Percentiles rank a stretch among this genome's conserved stretches.
These are phyloP conservation scores for Neodiprion fabricii DNA, from an alignment of 1,140 invertebrate species.

Conservation along the genomic window DNA sequence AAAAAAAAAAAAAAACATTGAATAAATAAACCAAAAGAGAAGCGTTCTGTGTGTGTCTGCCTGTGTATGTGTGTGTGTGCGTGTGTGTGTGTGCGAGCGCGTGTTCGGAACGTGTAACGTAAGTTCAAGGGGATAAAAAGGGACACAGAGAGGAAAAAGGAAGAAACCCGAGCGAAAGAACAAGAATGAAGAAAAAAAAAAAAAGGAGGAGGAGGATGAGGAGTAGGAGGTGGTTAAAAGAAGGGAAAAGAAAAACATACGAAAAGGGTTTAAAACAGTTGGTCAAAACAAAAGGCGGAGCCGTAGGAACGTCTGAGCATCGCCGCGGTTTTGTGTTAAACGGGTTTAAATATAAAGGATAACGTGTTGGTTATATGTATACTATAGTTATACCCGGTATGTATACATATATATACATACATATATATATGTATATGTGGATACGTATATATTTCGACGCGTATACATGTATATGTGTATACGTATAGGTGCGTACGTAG, in stretches of 20 bases:
- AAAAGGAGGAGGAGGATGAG: conserved; percentile 12
- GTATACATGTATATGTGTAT: neutral
- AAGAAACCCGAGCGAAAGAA: conserved; percentile 16
- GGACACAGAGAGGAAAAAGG: conserved; percentile 20
- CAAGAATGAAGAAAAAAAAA: neutral
- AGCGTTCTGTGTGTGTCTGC: too few species aligned
- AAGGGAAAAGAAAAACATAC: conserved; percentile 13
- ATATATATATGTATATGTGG: too few species aligned
- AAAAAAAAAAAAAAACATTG: neutral
- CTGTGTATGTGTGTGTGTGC: too few species aligned
- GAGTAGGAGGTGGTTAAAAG: conserved; percentile 15
- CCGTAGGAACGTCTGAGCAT: conserved; percentile 50
- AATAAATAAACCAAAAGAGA: too few species aligned
- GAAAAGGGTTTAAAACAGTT: conserved; percentile 49
- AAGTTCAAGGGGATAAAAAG: neutral
- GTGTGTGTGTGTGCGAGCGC: too few species aligned
- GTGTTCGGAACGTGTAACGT: too few species aligned
- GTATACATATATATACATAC: neutral
- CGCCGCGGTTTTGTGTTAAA: conserved; percentile 44
- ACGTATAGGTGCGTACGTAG: too few species aligned
- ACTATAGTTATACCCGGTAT: too few species aligned
- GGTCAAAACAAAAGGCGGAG: conserved; percentile 52
- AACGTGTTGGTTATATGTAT: conserved; percentile 44
- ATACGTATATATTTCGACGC: neutral
- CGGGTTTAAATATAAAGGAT: conserved; percentile 53